Conservation (phyloP, 2,797 vertebrate genomes). For the Oryzias dopingdopingensis region DNA sequence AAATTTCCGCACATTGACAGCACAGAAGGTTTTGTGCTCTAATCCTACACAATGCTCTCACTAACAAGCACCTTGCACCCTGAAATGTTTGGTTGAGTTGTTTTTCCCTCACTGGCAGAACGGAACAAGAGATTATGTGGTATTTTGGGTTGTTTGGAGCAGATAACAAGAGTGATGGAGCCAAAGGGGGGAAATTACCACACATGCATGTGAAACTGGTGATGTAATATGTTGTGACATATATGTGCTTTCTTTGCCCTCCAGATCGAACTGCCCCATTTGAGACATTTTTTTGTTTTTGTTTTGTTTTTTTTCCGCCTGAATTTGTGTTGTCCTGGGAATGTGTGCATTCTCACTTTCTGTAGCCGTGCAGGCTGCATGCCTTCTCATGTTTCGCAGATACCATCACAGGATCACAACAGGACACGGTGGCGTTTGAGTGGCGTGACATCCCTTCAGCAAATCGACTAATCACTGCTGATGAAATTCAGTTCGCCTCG, state of each 20-base stretch:
- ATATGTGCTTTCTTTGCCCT: conserved; percentile 36
- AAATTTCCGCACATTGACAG: not conserved
- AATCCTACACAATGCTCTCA: conserved; percentile 62
- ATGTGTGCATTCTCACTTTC: conserved; percentile 20
- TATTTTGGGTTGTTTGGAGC: conserved; percentile 47
- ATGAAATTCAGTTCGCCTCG: conserved; percentile 17
- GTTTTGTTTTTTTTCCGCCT: conserved; percentile 1
- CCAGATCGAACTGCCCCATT: conserved; percentile 29
- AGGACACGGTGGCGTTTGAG: conserved; percentile 28
- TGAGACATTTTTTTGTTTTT: conserved; percentile 10
- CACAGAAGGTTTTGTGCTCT: conserved; percentile 39
- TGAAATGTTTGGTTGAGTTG: conserved; percentile 55
- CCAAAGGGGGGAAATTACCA: conserved; percentile 2
- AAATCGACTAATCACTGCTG: conserved; percentile 25
- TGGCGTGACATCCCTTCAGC: conserved; percentile 34
- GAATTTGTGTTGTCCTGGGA: conserved; percentile 15
- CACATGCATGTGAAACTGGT: conserved; percentile 12
- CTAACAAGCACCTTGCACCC: conserved; percentile 54
- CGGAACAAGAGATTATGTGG: conserved; percentile 52
- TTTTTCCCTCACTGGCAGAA: conserved; percentile 43
- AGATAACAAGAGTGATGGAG: not conserved
- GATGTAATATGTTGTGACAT: conserved; percentile 47
- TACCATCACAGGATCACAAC: conserved; percentile 32
- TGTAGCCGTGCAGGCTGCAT: not conserved
- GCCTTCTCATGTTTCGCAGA: conserved; percentile 48